Evolutionary conservation across 92 coral and sea anemone species (phyloP).

Genomic region (Epizoanthus fatuus): DNA sequence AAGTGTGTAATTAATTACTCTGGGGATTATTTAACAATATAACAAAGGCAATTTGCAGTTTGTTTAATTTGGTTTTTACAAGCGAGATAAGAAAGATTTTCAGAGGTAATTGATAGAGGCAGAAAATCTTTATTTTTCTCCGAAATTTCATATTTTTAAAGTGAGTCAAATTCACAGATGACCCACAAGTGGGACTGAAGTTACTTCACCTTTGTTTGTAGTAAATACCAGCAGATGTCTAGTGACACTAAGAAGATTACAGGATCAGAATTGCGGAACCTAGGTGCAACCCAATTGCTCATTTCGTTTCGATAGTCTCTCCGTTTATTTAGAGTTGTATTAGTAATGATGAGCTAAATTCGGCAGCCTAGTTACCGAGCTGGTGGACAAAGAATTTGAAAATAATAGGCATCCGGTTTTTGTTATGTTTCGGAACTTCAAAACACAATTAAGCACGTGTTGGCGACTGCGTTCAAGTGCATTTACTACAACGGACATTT

Average conservation of each 20-base stretch:
- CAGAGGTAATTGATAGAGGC: not conserved
- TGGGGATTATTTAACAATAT: not conserved
- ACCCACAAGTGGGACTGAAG: not conserved
- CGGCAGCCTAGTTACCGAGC: conserved; percentile 39
- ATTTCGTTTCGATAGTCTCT: conserved; percentile 10
- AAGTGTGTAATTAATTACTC: conserved; percentile 6
- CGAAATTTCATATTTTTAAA: not conserved
- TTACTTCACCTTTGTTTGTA: conserved; percentile 1
- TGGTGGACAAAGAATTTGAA: conserved; percentile 40
- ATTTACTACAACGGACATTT: conserved; percentile 6
- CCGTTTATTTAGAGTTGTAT: conserved; percentile 2
- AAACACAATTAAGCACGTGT: conserved; percentile 42
- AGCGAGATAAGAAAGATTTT: not conserved
- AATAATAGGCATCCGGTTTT: conserved; percentile 45
- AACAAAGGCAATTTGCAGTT: conserved; percentile 14
- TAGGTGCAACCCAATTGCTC: conserved; percentile 25
- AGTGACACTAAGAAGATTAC: not conserved
- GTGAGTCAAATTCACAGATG: not conserved
- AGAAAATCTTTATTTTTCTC: not conserved
- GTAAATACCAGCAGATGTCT: conserved; percentile 1
- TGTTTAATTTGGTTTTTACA: not conserved
- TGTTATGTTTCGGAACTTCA: conserved; percentile 43
- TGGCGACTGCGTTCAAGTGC: conserved; percentile 5
- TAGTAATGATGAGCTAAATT: not conserved
- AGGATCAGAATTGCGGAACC: not conserved